Conservation (phyloP, 2,113 vertebrate genomes). For the Cyprinodon brontotheroides region DNA sequence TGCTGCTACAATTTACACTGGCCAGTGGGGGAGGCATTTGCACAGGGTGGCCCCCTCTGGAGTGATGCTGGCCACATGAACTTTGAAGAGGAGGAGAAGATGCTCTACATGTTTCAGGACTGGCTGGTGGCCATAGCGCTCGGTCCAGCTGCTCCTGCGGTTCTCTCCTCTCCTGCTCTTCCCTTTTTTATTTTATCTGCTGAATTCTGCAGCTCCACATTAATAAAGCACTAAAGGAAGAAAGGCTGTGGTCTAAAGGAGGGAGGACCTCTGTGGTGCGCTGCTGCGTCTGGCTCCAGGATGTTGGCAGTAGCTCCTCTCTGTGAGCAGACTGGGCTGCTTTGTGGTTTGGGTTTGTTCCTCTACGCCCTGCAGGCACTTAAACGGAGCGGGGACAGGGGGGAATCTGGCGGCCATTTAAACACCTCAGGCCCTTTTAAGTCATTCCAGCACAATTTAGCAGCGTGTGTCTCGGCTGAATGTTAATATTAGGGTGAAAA, state of each 20-base stretch:
- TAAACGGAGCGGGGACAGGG: neutral
- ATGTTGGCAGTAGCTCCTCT: neutral
- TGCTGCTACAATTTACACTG: too few species aligned
- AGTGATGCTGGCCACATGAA: too few species aligned
- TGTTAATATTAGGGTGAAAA: too few species aligned
- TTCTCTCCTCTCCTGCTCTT: neutral
- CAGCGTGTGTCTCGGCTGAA: too few species aligned
- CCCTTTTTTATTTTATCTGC: neutral
- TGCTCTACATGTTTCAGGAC: too few species aligned
- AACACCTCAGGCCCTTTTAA: neutral
- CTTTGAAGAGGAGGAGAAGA: too few species aligned
- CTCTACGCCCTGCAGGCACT: neutral
- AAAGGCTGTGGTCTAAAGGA: neutral
- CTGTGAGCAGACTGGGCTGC: neutral
- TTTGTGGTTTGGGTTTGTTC: neutral
- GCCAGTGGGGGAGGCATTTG: too few species aligned
- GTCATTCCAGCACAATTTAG: neutral
- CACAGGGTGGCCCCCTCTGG: too few species aligned
- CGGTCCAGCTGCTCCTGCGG: conserved; percentile 10
- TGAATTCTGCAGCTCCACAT: conserved; percentile 13
- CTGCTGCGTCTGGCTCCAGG: neutral
- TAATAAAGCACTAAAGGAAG: neutral
- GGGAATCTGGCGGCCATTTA: neutral
- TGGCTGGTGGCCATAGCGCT: neutral
- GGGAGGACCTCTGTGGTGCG: neutral